Percentiles rank a stretch among this genome's conserved stretches.
Evolutionary conservation across 2,797 vertebrate genomes (phyloP).

Genomic region (Typhlichthys subterraneus): DNA sequence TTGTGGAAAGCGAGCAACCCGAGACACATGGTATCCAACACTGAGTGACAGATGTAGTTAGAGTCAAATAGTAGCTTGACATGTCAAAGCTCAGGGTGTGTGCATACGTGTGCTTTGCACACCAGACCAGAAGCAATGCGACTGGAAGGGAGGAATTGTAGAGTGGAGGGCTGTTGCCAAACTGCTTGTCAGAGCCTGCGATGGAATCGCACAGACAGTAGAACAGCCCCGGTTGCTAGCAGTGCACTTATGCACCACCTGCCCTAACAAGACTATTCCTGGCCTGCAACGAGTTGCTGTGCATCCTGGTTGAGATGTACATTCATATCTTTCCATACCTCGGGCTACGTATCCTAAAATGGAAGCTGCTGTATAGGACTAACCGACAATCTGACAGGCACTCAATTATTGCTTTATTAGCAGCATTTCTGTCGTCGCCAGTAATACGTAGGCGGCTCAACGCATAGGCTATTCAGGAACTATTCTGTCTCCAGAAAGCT

Average conservation of each 20-base stretch:
- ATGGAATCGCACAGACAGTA: constrained; percentile 61
- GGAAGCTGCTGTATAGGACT: constrained; percentile 24
- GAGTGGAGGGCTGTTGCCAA: constrained; percentile 53
- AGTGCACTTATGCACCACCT: constrained; percentile 61
- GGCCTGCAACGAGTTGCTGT: constrained; percentile 30
- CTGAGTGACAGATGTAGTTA: constrained; percentile 45
- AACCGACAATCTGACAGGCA: neutral
- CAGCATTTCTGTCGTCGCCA: too few relatives aligned
- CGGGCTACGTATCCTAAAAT: constrained; percentile 36
- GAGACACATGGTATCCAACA: constrained; percentile 31
- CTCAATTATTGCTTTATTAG: neutral
- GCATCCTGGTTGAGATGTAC: constrained; percentile 9
- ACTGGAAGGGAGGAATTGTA: constrained; percentile 30
- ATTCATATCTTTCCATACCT: neutral
- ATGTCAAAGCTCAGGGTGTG: constrained; percentile 16
- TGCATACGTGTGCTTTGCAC: constrained; percentile 40
- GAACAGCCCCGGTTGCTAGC: constrained; percentile 59
- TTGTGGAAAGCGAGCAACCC: constrained; percentile 34
- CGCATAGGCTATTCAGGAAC: too few relatives aligned
- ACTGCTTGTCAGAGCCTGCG: constrained; percentile 71
- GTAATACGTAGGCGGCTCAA: too few relatives aligned
- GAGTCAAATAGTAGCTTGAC: constrained; percentile 39
- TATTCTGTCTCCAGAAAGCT: too few relatives aligned
- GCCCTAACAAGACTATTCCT: constrained; percentile 66
- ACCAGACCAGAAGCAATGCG: constrained; percentile 50